Evolutionary conservation across 1,140 invertebrate genomes (phyloP), one percentile per base, ranked within the genome.

Genomic region (Stegodyphus mimosarum): DNA sequence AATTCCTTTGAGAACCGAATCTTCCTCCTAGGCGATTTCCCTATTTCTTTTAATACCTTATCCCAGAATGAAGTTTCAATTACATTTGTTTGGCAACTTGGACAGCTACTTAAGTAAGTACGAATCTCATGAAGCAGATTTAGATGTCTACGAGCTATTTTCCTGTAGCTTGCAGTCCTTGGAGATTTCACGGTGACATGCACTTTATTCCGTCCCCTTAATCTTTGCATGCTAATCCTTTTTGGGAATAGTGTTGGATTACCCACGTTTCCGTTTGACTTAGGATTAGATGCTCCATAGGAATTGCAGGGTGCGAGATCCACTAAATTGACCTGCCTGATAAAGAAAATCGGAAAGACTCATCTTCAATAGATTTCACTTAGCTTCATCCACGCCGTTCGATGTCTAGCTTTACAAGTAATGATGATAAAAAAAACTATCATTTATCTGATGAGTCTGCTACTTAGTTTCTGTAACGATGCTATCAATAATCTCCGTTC

Each of bases 201-300:
- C 79, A 81, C 69, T 81, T 81, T 73, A 81, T 81, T 81, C 79
- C 17, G 79, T 50, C 52, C 48, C 67, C 10, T 49, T 80, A 73
- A 81, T 81, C 79, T 70, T 81, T 13, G 6, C 49, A 53, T 18
- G 69, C 64, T 81, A 81, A 81, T 81, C 79, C 79, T 81, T 81
- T 81, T 81, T 81, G 60, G 79, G 79, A 81, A 81, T 73, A 81
- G 69, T 73, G 79, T 73, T 81, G 79, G 79, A 81, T 81, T 81
- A 72, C 79, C 55, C 9, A 7, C 69, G 53, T 73, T 81, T 73
- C 70, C 55, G 51, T 73, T 49, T 72, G 70, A 73, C 69, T 60
- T 73, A 55, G 77, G 79, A 81, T 81, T 81, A 81, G 69, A 50
- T 63, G 53, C 79, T 73, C 70, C 33, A 17, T 9, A 64, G 53